phyloP scores from a whole-genome alignment of 2,888 invertebrate species.

The Mimachlamys varia region DNA sequence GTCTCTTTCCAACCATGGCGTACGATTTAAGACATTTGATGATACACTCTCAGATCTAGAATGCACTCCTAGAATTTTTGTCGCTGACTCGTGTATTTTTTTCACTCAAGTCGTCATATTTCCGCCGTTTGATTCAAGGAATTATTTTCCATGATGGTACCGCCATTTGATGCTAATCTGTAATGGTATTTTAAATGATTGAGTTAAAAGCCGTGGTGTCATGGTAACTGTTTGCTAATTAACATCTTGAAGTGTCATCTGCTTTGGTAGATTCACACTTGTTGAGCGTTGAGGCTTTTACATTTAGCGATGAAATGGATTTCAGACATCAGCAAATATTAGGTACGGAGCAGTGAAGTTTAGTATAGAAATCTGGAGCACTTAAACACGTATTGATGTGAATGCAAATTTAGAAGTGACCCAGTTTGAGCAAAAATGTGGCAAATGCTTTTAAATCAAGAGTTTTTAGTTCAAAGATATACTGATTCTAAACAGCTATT shows the following conservation, averaged over 20 bases:
- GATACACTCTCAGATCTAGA: background rate
- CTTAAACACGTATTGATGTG: background rate
- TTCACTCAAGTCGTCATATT: background rate
- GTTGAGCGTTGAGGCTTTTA: slow-evolving; percentile 10
- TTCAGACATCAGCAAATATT: background rate
- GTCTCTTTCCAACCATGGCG: background rate
- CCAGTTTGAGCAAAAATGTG: background rate
- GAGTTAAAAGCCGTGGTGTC: background rate
- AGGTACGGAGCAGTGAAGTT: background rate
- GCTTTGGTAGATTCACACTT: slow-evolving; percentile 21
- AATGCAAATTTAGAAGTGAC: background rate
- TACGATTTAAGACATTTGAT: background rate
- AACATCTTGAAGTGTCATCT: background rate
- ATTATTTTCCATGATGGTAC: background rate
- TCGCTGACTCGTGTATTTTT: background rate
- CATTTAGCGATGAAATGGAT: background rate
- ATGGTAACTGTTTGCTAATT: slow-evolving; percentile 19
- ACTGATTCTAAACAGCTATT: background rate
- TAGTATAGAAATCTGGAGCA: background rate
- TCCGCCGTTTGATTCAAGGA: background rate
- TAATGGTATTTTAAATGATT: slow-evolving; percentile 19
- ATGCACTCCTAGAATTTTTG: background rate
- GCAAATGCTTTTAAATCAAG: background rate
- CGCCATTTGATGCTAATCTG: background rate
- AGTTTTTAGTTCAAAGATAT: background rate